Conservation (phyloP, 2,888 invertebrate genomes). For the Volucella zonaria region DNA sequence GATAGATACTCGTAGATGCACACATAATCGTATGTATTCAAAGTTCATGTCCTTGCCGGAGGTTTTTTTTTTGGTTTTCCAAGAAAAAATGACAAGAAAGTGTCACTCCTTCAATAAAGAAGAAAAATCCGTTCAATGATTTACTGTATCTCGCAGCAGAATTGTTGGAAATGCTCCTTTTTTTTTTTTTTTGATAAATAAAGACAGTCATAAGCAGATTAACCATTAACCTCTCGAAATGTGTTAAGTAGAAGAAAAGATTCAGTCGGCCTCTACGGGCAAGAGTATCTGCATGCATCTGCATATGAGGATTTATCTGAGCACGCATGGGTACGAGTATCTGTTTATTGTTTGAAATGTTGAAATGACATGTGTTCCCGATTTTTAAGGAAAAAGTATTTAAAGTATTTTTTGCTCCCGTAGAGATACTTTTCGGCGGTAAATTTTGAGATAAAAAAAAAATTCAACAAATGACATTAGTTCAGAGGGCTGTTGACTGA, state of each 20-base stretch:
- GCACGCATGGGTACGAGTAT: background rate
- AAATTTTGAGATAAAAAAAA: background rate
- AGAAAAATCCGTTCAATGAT: slow-evolving; percentile 54
- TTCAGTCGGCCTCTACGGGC: background rate
- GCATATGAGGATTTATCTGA: slow-evolving; percentile 28
- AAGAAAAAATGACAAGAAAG: slow-evolving; percentile 58
- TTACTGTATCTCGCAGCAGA: slow-evolving; percentile 40
- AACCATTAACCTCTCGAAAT: slow-evolving; percentile 72
- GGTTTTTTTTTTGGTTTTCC: slow-evolving; percentile 33
- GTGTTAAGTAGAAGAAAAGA: slow-evolving; percentile 65
- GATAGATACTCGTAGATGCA: too few species aligned
- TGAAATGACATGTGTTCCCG: slow-evolving; percentile 53
- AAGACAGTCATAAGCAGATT: slow-evolving; percentile 62
- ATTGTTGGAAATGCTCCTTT: slow-evolving; percentile 14
- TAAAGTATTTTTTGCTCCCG: slow-evolving; percentile 8
- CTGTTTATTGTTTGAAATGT: slow-evolving; percentile 43
- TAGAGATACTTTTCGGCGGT: slow-evolving; percentile 14
- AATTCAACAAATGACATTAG: slow-evolving; percentile 15
- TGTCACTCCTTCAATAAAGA: slow-evolving; percentile 39
- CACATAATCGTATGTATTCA: too few species aligned
- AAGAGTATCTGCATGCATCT: slow-evolving; percentile 9
- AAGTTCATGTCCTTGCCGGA: slow-evolving; percentile 49
- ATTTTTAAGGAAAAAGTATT: slow-evolving; percentile 28
- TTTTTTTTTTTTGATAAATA: slow-evolving; percentile 11
- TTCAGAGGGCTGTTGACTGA: slow-evolving; percentile 44